Conservation (phyloP, 2,113 vertebrate species). For the mouse (Mus musculus) region DNA sequence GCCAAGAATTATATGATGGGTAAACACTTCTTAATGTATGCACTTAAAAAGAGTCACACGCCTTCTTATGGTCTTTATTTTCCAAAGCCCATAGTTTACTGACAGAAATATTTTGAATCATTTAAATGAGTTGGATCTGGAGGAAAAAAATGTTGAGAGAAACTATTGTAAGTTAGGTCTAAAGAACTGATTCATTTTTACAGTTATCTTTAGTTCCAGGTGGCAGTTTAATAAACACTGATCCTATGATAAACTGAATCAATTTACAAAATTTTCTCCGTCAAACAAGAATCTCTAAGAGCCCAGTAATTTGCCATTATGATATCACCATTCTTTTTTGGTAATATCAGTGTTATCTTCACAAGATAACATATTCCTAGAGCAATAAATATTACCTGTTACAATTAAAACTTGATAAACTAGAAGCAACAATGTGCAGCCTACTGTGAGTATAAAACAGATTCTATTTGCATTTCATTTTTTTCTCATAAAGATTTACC, state of each 20-base stretch:
- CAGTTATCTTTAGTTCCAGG: constrained; percentile 66
- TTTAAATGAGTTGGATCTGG: not conserved
- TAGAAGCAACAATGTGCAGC: constrained; percentile 79
- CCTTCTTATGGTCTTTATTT: not conserved
- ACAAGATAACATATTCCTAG: constrained; percentile 71
- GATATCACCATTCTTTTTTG: constrained; percentile 1
- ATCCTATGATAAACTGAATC: constrained; percentile 63
- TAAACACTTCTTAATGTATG: not conserved
- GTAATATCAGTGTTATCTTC: constrained; percentile 72
- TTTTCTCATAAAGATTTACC: constrained; percentile 80
- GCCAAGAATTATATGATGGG: not conserved
- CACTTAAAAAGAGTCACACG: not conserved
- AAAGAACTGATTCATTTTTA: constrained; percentile 66
- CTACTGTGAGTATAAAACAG: constrained; percentile 82
- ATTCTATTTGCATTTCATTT: constrained; percentile 79
- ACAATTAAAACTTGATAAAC: constrained; percentile 85
- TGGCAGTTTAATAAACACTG: constrained; percentile 71
- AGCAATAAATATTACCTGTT: constrained; percentile 74
- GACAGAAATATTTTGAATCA: not conserved
- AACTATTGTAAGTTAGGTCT: constrained; percentile 1
- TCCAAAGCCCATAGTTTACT: not conserved
- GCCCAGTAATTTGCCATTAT: constrained; percentile 58
- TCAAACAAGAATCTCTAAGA: constrained; percentile 46
- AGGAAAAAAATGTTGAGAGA: not conserved
- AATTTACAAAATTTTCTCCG: constrained; percentile 73